Base-by-base conservation (phyloP, 2,888 invertebrate genomes). In the Pseudanteris insignis region DNA sequence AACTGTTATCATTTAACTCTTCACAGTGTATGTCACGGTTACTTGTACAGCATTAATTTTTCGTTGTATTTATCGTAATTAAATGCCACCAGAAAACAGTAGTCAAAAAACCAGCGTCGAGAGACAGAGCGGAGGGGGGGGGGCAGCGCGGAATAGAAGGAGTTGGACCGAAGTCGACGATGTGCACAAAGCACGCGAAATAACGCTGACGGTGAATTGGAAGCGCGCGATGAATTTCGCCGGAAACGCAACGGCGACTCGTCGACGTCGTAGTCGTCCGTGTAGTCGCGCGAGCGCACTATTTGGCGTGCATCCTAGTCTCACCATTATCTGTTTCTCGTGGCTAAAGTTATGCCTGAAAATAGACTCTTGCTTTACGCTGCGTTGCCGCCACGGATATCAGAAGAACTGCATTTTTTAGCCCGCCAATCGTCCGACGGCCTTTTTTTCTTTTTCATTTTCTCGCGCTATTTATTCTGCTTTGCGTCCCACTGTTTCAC, bases 171-270 rank as follows among this genome's bases (percentile, higher is more conserved):
- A 38, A 24, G 29, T 14, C 26, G 12, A 25, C 30, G 11, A 9
- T 24, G 12, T 12, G 13, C 29, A 53, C 60, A 55, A 55, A 47
- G 57, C 55, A 26, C 50, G 34, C 29, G 28, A 30, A 37, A 48
- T 46, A 51, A 33, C 15, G 25, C 30, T 36, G 38, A 14, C 58
- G 44, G 26, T 48, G 63, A 63, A 58, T 63, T 58, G 48, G 48
- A 63, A 43, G 57, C 57, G 51, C 51, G 63, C 57, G 38, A 63
- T 58, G 63, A 53, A 63, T 63, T 63, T 54, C 54, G 63, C 63
- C 63, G 63, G 54, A 54, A 58, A 58, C 58, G 46, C 44, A 37
- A 51, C 44, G 43, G 44, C 40, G 55, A 32, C 43, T 18, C 18
- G 18, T n/a, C n/a, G n/a, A n/a, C n/a, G n/a, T n/a, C n/a, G n/a